Base-by-base conservation (phyloP, 1,140 invertebrate species). In the Sycophila sp. region DNA sequence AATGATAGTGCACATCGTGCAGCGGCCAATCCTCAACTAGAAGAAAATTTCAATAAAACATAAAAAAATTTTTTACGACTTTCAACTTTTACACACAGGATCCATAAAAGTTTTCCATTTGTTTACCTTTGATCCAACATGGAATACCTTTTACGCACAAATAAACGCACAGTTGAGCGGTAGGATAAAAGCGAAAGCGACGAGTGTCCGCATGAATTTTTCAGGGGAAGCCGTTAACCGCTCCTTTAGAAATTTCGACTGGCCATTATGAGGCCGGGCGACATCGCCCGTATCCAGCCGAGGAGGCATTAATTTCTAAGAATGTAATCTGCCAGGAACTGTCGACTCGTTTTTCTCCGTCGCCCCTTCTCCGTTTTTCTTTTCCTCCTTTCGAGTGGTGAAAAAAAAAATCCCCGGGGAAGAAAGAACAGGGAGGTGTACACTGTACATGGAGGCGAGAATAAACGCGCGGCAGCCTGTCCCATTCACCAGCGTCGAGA, bases 191-290 rank as follows among this genome's bases (percentile, higher is more conserved):
- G 24, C 19, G 10, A n/a, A n/a, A n/a, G 64, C 67, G 65, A 45
- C 62, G 73, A 73, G 63, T 62, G 26, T 69, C 58, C 68, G 68
- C 72, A 83, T 85, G 77, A 81, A 84, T 85, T 82, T 84, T 83
- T 83, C 36, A 84, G 60, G 72, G 71, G 74, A n/a, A n/a, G 65
- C 75, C 77, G 76, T 78, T 78, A 80, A 79, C 73, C 76, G 75
- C 42, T 73, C 76, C 77, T 77, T 78, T 80, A 79, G 77, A 79
- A 78, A 76, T 63, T 76, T 79, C 73, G 72, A 26, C 51, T 19
- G 69, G 40, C 75, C 64, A 78, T 82, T 78, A 79, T 77, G 47
- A 17, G 74, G 19, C 42, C n/a, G n/a, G n/a, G n/a, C 49, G 26
- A 4, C 56, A n/a, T 71, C 73, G 64, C 69, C 45, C 66, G 45